Evolutionary conservation across 2,113 vertebrate species (phyloP).

Genomic region (Stegastes partitus): DNA sequence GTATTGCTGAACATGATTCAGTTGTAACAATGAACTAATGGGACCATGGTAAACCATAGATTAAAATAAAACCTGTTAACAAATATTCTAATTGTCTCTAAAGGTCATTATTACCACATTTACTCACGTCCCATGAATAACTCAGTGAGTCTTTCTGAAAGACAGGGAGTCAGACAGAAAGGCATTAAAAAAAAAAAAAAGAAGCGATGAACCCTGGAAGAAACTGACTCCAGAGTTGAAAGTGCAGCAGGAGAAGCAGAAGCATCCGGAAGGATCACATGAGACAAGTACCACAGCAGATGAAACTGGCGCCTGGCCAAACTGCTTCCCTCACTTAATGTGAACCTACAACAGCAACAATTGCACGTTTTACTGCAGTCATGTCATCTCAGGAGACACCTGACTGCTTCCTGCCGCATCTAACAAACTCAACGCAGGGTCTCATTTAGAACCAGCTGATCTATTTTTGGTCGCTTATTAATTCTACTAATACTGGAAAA

Average conservation of each 20-base stretch:
- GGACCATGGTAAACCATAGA: too few relatives aligned
- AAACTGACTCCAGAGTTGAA: neutral
- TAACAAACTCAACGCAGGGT: neutral
- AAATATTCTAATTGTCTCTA: too few relatives aligned
- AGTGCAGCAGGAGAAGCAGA: neutral
- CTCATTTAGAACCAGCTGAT: neutral
- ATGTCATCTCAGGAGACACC: neutral
- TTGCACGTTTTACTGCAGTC: constrained; percentile 23
- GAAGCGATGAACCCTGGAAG: too few relatives aligned
- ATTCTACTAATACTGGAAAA: constrained; percentile 3
- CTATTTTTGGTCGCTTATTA: neutral
- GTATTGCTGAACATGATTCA: too few relatives aligned
- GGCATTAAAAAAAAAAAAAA: neutral
- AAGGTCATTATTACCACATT: too few relatives aligned
- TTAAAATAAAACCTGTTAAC: too few relatives aligned
- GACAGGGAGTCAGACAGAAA: neutral
- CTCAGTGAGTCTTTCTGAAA: neutral
- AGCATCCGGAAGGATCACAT: constrained; percentile 1
- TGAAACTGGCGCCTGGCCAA: constrained; percentile 44
- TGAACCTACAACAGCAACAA: constrained; percentile 28
- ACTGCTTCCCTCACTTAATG: constrained; percentile 22
- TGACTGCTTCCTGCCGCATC: neutral
- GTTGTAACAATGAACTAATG: too few relatives aligned
- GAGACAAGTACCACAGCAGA: neutral
- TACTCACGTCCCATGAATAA: too few relatives aligned